Evolutionary conservation across 2,797 vertebrate species (phyloP), one percentile per base, ranked within the genome.

Genomic region (Acanthurus leucopareius): DNA sequence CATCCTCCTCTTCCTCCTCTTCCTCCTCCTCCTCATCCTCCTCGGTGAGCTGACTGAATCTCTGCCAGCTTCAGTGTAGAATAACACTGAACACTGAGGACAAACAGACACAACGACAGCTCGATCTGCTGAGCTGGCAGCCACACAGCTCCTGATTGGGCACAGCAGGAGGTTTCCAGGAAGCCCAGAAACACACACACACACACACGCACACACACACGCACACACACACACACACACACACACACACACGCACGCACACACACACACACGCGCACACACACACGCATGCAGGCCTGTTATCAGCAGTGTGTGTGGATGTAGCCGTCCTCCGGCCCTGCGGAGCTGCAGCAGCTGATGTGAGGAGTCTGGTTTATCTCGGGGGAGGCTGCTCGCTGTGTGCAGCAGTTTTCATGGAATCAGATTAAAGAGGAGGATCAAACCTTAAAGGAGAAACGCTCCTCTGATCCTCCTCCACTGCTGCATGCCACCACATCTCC

Each of bases 121-220:
- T 69, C 47, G n/a, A 40, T 58, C 52, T 54, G 80, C 70, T 76
- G 81, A 87, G 80, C 81, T 83, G 64, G 57, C 85, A 62, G 83
- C 28, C 28, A 3, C 16, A 15, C 48, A 17, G 73, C 75, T 82
- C 80, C 80, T 86, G 85, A 83, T 72, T 71, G 58, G 79, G 85
- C 73, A 73, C 79, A 61, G 56, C 67, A 25, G 69, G 86, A 85
- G 52, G 86, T 85, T 89, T 89, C 87, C 89, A 77, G 85, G 87
- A 91, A 88, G 66, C 70, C 8, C 56, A 28, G 16, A 53, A 22
- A 64, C 61, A 61, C 66, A 19, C 64, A 58, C 51, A 48, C 57
- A 75, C 47, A 45, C 42, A 44, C 53, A 58, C 73, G 28, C 45
- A 38, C 51, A 57, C 22, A 40, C 68, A 69, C 40, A n/a, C 53